These are phyloP conservation scores for Puma concolor DNA, from an alignment of 2,113 vertebrate species.

Conservation along the genomic window DNA sequence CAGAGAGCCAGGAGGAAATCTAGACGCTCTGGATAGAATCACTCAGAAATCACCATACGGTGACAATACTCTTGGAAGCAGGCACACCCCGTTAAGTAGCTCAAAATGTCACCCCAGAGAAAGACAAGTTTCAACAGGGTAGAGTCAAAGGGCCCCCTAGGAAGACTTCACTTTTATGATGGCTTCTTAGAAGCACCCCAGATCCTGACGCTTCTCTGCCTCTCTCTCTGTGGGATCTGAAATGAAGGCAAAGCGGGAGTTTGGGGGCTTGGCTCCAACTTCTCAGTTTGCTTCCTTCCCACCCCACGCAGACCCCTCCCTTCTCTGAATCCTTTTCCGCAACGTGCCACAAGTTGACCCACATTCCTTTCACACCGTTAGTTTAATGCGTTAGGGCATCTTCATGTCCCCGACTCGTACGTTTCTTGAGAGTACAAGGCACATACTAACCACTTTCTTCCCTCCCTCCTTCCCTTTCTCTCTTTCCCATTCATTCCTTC, in stretches of 20 bases:
- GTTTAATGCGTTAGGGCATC: background rate
- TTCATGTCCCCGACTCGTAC: background rate
- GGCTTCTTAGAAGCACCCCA: background rate
- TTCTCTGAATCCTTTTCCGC: background rate
- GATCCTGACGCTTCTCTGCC: background rate
- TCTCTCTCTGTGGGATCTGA: background rate
- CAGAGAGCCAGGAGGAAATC: background rate
- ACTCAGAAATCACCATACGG: background rate
- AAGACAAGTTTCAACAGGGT: background rate
- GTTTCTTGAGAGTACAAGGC: background rate
- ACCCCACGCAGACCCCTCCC: background rate
- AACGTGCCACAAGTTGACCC: rapidly evolving
- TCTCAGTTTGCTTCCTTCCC: background rate
- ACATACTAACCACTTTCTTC: background rate
- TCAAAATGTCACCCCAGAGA: conserved; percentile 43
- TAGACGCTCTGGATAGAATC: background rate
- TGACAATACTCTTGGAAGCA: background rate
- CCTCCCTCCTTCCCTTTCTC: background rate
- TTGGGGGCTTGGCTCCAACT: background rate
- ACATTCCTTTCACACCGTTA: rapidly evolving
- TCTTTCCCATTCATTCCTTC: background rate
- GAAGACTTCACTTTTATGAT: background rate
- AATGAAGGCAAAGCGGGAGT: background rate
- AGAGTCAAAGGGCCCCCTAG: background rate
- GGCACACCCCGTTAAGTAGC: background rate